Conservation (phyloP, 2,113 vertebrate species). For the Hystrix cristata region DNA sequence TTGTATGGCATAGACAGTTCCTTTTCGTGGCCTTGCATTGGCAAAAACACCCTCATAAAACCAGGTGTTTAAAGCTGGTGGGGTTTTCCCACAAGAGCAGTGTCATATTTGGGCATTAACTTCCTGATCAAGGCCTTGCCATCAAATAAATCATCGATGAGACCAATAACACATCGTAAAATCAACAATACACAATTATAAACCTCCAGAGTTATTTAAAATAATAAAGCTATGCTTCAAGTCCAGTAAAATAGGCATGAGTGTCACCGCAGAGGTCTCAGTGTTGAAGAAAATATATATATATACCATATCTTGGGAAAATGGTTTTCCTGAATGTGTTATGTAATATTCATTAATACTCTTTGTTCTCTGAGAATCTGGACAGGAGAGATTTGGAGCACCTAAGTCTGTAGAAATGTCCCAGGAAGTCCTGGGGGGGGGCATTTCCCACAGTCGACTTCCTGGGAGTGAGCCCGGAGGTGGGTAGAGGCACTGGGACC, state of each 20-base stretch:
- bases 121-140: conserved; percentile 41
- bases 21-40: conserved; percentile 12
- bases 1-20: background rate
- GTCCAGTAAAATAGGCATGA: conserved; percentile 40
- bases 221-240: conserved; percentile 9
- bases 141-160: conserved; percentile 55
- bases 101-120: conserved; percentile 56
- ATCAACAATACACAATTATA: conserved; percentile 53
- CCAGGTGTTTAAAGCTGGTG: conserved; percentile 23
- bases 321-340: background rate
- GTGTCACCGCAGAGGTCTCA: background rate
- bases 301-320: background rate
- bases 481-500: background rate
- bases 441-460: background rate
- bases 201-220: conserved; percentile 27
- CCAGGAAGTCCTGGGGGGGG: background rate
- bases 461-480: background rate
- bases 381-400: background rate
- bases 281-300: conserved; percentile 12
- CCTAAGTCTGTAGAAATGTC: background rate
- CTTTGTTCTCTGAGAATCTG: conserved; percentile 50
- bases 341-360: conserved; percentile 30
- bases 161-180: conserved; percentile 16
- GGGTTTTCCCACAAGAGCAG: conserved; percentile 40
- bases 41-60: background rate